A percentile compares a stretch with the other conserved stretches of the same genome.
phyloP scores from a whole-genome alignment of 2,888 invertebrate species.

The Pachliopta kotzebuea region DNA sequence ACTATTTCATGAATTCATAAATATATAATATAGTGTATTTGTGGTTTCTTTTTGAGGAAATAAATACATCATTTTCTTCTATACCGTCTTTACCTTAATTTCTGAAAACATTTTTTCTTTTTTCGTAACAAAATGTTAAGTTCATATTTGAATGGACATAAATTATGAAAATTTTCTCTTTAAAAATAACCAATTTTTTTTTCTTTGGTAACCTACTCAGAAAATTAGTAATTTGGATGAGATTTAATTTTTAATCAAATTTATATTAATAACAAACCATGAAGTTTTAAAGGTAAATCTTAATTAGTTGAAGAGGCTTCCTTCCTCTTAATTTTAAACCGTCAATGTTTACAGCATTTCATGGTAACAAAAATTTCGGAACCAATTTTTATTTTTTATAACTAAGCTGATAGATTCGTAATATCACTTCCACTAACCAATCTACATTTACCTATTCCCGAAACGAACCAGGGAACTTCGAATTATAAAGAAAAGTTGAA shows the following conservation, averaged over 20 bases:
- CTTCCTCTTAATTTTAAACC: background rate
- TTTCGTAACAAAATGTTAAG: no score
- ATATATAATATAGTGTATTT: constrained; percentile 6
- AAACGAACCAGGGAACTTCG: no score
- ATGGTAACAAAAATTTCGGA: no score
- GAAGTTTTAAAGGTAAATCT: background rate
- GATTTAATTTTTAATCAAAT: background rate
- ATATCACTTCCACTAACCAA: no score
- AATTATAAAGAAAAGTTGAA: no score
- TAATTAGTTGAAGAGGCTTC: background rate
- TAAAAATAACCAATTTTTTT: no score
- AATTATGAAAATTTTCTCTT: no score
- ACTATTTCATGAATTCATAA: constrained; percentile 14
- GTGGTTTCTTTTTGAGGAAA: background rate
- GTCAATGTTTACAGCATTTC: background rate
- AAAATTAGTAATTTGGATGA: background rate
- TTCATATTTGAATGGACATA: no score
- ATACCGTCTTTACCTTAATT: background rate
- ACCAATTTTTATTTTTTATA: background rate
- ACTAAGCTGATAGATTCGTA: no score
- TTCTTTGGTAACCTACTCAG: no score
- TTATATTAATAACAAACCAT: background rate
- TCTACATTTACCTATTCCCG: no score
- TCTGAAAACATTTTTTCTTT: background rate
- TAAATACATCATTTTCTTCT: background rate